Conservation (phyloP, 2,797 vertebrate genomes). For the Hozukius guyotensis region DNA sequence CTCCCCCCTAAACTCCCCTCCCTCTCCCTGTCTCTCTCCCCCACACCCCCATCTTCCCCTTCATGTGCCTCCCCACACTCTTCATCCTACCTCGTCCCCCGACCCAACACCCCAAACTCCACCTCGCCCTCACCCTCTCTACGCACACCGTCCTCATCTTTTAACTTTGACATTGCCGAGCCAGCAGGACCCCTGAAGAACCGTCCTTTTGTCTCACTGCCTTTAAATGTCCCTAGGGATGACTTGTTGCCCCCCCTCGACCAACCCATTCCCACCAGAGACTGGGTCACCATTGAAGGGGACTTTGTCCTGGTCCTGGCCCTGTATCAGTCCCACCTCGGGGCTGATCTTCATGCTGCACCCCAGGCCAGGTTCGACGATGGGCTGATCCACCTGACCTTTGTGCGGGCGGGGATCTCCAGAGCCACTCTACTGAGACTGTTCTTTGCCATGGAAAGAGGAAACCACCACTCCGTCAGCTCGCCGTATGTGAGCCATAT, state of each 20-base stretch:
- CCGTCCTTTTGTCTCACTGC: conserved; percentile 60
- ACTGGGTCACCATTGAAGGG: conserved; percentile 91
- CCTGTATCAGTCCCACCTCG: conserved; percentile 89
- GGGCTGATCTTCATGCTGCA: conserved; percentile 89
- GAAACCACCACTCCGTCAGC: conserved; percentile 86
- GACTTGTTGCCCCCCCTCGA: conserved; percentile 88
- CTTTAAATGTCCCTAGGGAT: conserved; percentile 76
- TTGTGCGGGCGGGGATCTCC: conserved; percentile 89
- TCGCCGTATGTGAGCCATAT: conserved; percentile 88
- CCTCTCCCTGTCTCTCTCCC: conserved; percentile 82
- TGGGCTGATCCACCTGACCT: conserved; percentile 91
- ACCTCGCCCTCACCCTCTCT: conserved; percentile 71
- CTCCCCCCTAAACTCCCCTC: conserved; percentile 84
- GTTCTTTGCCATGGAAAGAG: conserved; percentile 92
- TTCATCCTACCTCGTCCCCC: conserved; percentile 80
- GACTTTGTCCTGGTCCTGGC: conserved; percentile 92
- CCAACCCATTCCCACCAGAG: conserved; percentile 87
- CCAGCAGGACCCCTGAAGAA: conserved; percentile 72
- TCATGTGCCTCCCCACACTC: conserved; percentile 80
- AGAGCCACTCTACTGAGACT: conserved; percentile 88
- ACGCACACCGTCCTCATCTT: conserved; percentile 78
- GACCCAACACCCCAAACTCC: conserved; percentile 81
- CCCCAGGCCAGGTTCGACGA: conserved; percentile 90
- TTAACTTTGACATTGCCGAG: conserved; percentile 82
- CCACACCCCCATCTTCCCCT: conserved; percentile 83